Conservation (phyloP, 1,140 invertebrate species). For the Drosophila quadrilineata region DNA sequence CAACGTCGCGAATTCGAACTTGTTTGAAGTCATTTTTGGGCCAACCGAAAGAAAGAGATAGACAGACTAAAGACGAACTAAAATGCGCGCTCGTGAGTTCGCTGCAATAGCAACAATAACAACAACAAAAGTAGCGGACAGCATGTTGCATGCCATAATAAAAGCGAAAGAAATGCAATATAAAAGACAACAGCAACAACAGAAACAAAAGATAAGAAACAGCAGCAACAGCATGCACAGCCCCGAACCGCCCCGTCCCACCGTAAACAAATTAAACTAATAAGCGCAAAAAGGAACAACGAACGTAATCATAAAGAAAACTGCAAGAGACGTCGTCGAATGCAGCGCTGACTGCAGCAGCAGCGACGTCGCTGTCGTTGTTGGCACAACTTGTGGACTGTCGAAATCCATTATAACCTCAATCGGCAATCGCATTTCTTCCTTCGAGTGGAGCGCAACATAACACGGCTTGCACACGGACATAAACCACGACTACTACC, state of each 20-base stretch:
- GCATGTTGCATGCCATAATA: constrained; percentile 70
- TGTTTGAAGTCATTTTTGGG: constrained; percentile 62
- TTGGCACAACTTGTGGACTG: constrained; percentile 68
- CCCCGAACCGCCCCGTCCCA: constrained; percentile 30
- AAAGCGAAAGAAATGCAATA: constrained; percentile 27
- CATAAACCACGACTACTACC: constrained; percentile 33
- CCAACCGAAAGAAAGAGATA: constrained; percentile 2
- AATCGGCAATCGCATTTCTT: constrained; percentile 79
- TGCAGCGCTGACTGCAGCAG: constrained; percentile 30
- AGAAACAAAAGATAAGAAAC: constrained; percentile 8
- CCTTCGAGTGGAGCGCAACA: constrained; percentile 72
- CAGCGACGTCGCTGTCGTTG: constrained; percentile 28
- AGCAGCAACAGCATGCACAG: constrained; percentile 22
- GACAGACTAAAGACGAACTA: constrained; percentile 3
- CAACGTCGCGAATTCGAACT: constrained; percentile 73
- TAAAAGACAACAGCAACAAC: constrained; percentile 18
- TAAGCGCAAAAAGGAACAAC: constrained; percentile 71
- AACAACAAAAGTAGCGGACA: constrained; percentile 33
- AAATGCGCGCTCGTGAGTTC: constrained; percentile 30
- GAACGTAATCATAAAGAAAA: constrained; percentile 53
- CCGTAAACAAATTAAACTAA: constrained; percentile 73
- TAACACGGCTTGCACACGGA: constrained; percentile 32
- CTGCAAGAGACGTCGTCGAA: constrained; percentile 27
- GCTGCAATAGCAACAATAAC: constrained; percentile 27
- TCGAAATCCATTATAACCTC: constrained; percentile 80